Base-by-base conservation (phyloP, 2,113 vertebrate genomes). In the Aix galericulata region DNA sequence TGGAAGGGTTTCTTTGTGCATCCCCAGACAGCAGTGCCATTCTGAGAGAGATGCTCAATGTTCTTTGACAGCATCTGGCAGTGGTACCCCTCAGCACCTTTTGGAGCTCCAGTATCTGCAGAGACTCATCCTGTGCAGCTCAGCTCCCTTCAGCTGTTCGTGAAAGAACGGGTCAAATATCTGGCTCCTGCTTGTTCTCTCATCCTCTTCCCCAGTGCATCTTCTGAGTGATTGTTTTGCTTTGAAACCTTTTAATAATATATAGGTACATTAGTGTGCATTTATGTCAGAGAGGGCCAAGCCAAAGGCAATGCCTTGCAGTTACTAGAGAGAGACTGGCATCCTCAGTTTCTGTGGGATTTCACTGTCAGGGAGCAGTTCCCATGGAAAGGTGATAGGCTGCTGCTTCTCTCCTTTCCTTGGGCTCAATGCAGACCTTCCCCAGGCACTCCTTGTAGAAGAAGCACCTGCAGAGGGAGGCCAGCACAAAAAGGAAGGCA, bases 61-160 rank as follows among this genome's bases (percentile, higher is more conserved):
- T 9, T 10, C 36, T 26, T 40, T 40, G 62, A 18, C 22, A 22
- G 31, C 4, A 23, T 13, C 0, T 2, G 81, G 59, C 58, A 56
- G n/a, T 9, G 42, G 48, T 40, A 38, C 32, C 26, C 38, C 48
- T 7, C 0, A 4, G 55, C 21, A 34, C 55, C 50, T 58, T 3
- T 0, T 0, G 0, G 3, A 46, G 36, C 64, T 75, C 29, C 44
- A 15, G 23, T 6, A 8, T 66, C 25, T 74, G 27, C 26, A 68
- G 44, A 40, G 25, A 15, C 50, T 10, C 66, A 22, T 1, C 18
- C 58, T 8, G 11, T 2, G 16, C 36, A 36, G 16, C 68, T 55
- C 55, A 59, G 15, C 16, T 52, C 38, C 60, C 21, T 42, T 48
- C 44, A 34, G 50, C 3, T 40, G 50, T 3, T 38, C 31, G 4